phyloP scores from a whole-genome alignment of 2,888 invertebrate genomes.

The Drosophila conformis region DNA sequence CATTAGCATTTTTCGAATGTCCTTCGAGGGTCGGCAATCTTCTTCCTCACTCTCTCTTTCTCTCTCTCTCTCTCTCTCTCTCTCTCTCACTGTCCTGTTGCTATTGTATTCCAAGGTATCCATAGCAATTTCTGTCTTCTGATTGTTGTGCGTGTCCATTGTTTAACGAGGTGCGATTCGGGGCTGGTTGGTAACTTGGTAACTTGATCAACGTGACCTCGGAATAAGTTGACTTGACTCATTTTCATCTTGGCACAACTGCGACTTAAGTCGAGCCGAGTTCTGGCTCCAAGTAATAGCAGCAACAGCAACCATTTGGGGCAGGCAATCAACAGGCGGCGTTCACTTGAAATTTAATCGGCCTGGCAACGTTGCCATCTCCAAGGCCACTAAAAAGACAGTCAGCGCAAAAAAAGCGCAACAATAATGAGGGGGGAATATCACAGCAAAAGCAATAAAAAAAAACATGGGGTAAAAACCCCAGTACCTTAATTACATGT shows the following conservation, averaged over 20 bases:
- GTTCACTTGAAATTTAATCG: constrained; percentile 68
- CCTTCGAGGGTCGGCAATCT: constrained; percentile 46
- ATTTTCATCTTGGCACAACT: constrained; percentile 34
- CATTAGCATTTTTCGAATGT: constrained; percentile 42
- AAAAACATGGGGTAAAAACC: constrained; percentile 19
- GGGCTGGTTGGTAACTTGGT: constrained; percentile 33
- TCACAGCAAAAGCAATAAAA: neutral
- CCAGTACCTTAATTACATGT: constrained; percentile 49
- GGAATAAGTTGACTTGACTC: constrained; percentile 64
- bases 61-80: neutral
- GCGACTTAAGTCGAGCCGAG: constrained; percentile 16
- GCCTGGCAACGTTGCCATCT: constrained; percentile 41
- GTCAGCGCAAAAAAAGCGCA: constrained; percentile 12
- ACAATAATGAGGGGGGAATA: constrained; percentile 28
- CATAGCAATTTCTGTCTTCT: constrained; percentile 37
- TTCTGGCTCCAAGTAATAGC: constrained; percentile 34
- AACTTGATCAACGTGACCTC: constrained; percentile 78
- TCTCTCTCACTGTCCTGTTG: neutral
- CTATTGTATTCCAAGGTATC: neutral
- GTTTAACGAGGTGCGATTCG: constrained; percentile 41
- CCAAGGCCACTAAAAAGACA: constrained; percentile 42
- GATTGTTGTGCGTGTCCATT: neutral
- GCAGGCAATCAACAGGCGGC: constrained; percentile 43
- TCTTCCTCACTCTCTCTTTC: constrained; percentile 8
- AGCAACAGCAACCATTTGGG: constrained; percentile 3